phyloP scores from a whole-genome alignment of 1,140 invertebrate species.

The Coenobita brevimanus region DNA sequence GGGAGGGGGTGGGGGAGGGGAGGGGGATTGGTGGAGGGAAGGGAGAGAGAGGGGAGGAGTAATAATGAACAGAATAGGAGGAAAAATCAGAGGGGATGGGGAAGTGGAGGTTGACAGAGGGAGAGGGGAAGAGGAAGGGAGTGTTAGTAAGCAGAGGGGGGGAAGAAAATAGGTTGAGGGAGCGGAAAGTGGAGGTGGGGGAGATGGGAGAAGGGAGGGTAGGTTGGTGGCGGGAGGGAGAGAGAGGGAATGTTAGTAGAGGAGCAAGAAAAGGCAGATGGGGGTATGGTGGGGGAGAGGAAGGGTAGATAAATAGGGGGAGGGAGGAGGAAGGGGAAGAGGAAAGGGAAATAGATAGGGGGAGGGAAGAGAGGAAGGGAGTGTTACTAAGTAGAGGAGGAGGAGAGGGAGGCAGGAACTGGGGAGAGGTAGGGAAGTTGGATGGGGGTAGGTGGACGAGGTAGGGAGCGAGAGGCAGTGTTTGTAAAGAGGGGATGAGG shows the following conservation, averaged over 20 bases:
- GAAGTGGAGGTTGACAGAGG: neutral
- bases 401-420: neutral
- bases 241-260: neutral
- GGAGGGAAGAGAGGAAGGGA: neutral
- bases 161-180: constrained; percentile 5
- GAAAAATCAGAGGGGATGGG: neutral
- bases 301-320: too few species aligned
- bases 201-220: neutral
- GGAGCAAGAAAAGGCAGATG: too few species aligned
- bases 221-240: too few species aligned
- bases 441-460: neutral
- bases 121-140: neutral
- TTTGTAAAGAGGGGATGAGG: neutral
- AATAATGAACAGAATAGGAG: neutral
- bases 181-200: constrained; percentile 13
- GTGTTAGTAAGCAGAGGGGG: neutral
- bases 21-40: neutral
- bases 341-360: neutral
- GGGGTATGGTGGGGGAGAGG: too few species aligned
- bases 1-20: too few species aligned
- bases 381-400: neutral
- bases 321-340: neutral
- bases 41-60: neutral
- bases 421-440: neutral
- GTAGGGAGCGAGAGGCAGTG: neutral